Evolutionary conservation across 2,888 invertebrate genomes (phyloP).

Genomic region (Drosophila pseudotalamancana): DNA sequence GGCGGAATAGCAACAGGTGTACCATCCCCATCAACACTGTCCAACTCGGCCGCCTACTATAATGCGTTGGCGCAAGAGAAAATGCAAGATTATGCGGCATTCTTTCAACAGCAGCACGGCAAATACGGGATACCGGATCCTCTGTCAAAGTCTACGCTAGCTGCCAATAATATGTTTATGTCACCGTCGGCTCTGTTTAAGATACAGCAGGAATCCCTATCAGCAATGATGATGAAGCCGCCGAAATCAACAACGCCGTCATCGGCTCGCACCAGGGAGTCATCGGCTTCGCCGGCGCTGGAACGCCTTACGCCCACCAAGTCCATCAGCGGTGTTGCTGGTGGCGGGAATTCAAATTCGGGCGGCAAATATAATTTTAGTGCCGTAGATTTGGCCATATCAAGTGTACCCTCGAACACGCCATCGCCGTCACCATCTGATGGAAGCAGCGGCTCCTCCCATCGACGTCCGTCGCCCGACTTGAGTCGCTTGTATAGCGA

Average conservation of each 20-base stretch:
- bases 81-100: conserved; percentile 85
- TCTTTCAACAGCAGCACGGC: conserved; percentile 84
- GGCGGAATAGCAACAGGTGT: conserved; percentile 37
- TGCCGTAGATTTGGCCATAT: conserved; percentile 84
- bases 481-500: conserved; percentile 83
- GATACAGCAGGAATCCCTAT: conserved; percentile 86
- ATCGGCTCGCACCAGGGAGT: conserved; percentile 82
- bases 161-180: conserved; percentile 92
- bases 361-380: conserved; percentile 84
- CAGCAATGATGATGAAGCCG: conserved; percentile 86
- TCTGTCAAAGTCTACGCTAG: conserved; percentile 90
- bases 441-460: conserved; percentile 80
- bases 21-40: conserved; percentile 69
- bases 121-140: conserved; percentile 88
- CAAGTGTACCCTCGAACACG: conserved; percentile 83
- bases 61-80: conserved; percentile 84
- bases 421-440: conserved; percentile 82
- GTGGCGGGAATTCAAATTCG: conserved; percentile 64
- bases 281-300: conserved; percentile 82
- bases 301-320: conserved; percentile 83
- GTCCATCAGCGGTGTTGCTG: conserved; percentile 54
- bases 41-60: conserved; percentile 81
- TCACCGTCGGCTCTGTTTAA: conserved; percentile 89
- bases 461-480: conserved; percentile 83
- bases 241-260: conserved; percentile 84